Evolutionary conservation across 2,797 vertebrate genomes (phyloP), one percentile per base, ranked within the genome.

Genomic region (Alectoris magna): DNA sequence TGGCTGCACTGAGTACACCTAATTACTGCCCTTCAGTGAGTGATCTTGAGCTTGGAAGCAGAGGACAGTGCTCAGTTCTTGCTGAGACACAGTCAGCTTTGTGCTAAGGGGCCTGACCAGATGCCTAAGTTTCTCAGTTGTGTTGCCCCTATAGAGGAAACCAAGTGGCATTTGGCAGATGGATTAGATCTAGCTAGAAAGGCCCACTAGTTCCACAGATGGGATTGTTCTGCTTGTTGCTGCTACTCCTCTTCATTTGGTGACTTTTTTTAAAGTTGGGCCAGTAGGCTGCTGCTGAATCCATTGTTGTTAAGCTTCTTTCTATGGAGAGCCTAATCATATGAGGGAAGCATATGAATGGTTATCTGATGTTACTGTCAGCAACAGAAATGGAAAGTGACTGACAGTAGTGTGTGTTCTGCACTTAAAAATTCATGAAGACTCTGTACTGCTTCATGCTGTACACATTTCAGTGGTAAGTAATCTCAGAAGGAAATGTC

Each of bases 391-490:
- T 17, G 31, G 55, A 17, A 64, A 67, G 38, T 63, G 72, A 69
- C 14, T 0, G 2, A 19, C 38, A 44, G 39, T 80, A 1, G 0
- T 75, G 64, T 88, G 22, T 93, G 60, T 89, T 89, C 48, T 96
- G 10, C 53, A 62, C 21, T 14, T 87, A 93, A 63, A 88, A 93
- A 84, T 70, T 87, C 34, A 72, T 41, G 62, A 46, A 77, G 26
- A 41, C 21, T 73, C 31, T 67, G 23, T 71, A 53, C 46, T 55
- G 6, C 55, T 88, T 89, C 26, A 16, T 62, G 46, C 38, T 55
- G 27, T 55, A 34, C 48, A 34, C 34, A 36, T 90, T 88, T 49
- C 34, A 76, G 11, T 46, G 22, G 62, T 56, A 73, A 84, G 63
- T 64, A 62, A 91, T 60, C 49, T 90, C 62, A 79, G 48, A 19